Conservation (phyloP, 2,888 invertebrate species). For the Papilio gigon region DNA sequence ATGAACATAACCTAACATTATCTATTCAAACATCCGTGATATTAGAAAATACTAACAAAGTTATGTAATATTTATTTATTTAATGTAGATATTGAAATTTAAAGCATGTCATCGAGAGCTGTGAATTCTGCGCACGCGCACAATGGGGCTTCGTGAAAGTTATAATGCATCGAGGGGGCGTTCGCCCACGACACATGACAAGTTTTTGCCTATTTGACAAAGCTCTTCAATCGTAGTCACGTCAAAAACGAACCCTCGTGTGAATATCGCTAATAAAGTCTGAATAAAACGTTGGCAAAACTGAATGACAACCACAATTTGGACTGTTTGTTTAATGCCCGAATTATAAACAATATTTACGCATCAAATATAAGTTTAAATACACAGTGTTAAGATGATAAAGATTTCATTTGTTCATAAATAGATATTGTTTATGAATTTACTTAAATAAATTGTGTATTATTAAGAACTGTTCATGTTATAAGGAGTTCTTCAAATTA, state of each 20-base stretch:
- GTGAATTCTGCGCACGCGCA: conserved; percentile 47
- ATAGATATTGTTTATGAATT: not conserved
- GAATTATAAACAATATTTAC: conserved; percentile 59
- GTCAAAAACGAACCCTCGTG: conserved; percentile 61
- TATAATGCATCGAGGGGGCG: conserved; percentile 57
- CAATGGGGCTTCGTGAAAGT: conserved; percentile 43
- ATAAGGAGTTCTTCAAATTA: too few relatives aligned
- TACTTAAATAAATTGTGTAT: too few relatives aligned
- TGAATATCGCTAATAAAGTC: conserved; percentile 60
- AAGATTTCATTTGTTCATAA: not conserved
- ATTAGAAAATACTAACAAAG: not conserved
- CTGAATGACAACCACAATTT: conserved; percentile 65
- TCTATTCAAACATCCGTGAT: too few relatives aligned
- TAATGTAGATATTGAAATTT: conserved; percentile 35
- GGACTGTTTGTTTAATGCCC: conserved; percentile 67
- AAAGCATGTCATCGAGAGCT: conserved; percentile 30
- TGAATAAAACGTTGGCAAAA: conserved; percentile 66
- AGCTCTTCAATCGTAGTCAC: conserved; percentile 64
- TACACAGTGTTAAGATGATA: not conserved
- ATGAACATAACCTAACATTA: too few relatives aligned
- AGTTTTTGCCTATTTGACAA: conserved; percentile 70
- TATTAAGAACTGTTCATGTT: too few relatives aligned
- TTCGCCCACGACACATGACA: conserved; percentile 58
- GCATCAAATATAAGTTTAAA: not conserved
- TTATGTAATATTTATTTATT: conserved; percentile 23